Evolutionary conservation across 1,140 invertebrate species (phyloP).

Genomic region (Stegodyphus dumicola): DNA sequence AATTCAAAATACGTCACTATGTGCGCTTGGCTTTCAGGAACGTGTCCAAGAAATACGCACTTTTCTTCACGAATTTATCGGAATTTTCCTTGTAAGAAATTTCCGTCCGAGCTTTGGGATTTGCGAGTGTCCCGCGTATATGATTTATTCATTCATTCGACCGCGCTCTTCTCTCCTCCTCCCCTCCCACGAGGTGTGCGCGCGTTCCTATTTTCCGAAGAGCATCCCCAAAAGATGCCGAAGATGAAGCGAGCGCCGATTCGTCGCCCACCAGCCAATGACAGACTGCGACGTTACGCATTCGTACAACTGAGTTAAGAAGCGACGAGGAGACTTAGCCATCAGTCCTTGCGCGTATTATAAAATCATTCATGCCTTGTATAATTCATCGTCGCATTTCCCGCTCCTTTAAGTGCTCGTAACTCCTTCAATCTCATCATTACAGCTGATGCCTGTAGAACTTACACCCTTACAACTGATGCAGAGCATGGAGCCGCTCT

Average conservation of each 20-base stretch:
- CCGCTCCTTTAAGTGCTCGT: too few species aligned
- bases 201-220: too few species aligned
- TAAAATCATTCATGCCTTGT: conserved; percentile 19
- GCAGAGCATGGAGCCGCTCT: background rate
- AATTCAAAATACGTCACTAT: too few species aligned
- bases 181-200: background rate
- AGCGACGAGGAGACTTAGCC: background rate
- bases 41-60: too few species aligned
- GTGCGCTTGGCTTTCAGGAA: too few species aligned
- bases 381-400: background rate
- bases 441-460: background rate
- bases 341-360: conserved; percentile 20
- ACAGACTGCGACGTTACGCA: background rate
- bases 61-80: too few species aligned
- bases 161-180: conserved; percentile 25
- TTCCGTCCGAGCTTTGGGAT: background rate
- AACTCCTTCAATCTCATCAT: too few species aligned
- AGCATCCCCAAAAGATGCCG: conserved; percentile 12
- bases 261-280: conserved; percentile 10
- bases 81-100: too few species aligned
- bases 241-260: conserved; percentile 25
- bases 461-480: conserved; percentile 7
- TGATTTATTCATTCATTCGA: conserved; percentile 56
- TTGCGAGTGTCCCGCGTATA: background rate
- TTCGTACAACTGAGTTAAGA: background rate